These are phyloP conservation scores for Hemithea aestivaria DNA, from an alignment of 2,888 invertebrate species.

Conservation along the genomic window DNA sequence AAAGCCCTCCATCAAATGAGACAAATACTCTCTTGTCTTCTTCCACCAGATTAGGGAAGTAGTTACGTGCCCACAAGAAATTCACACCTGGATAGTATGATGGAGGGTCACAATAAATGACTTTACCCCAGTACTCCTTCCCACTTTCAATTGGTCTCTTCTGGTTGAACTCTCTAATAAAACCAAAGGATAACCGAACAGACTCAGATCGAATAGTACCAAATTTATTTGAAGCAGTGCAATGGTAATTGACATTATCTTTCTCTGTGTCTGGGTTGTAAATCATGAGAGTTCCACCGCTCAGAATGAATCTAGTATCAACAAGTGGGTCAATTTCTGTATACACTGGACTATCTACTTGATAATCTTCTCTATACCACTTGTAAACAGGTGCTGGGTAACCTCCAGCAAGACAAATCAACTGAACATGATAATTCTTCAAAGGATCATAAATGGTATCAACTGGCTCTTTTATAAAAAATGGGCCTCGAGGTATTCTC, in stretches of 20 bases:
- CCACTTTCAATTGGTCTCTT: slow-evolving; percentile 91
- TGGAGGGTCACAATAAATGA: slow-evolving; percentile 94
- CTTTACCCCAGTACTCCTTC: slow-evolving; percentile 96
- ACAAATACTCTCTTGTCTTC: slow-evolving; percentile 96
- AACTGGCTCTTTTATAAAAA: slow-evolving; percentile 90
- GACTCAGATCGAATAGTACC: slow-evolving; percentile 94
- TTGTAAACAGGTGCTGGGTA: slow-evolving; percentile 93
- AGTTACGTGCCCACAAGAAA: slow-evolving; percentile 94
- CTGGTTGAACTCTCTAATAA: slow-evolving; percentile 93
- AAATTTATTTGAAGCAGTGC: slow-evolving; percentile 92
- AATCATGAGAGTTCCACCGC: slow-evolving; percentile 95
- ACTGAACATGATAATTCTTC: slow-evolving; percentile 85
- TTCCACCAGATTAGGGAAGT: slow-evolving; percentile 94
- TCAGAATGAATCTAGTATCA: slow-evolving; percentile 88
- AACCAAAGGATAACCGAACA: slow-evolving; percentile 92
- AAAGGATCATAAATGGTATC: slow-evolving; percentile 91
- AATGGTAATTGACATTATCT: slow-evolving; percentile 94
- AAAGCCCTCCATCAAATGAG: slow-evolving; percentile 94
- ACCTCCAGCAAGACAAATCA: slow-evolving; percentile 91
- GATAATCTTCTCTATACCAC: slow-evolving; percentile 94
- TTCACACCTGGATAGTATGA: slow-evolving; percentile 93
- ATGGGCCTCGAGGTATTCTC: slow-evolving; percentile 92
- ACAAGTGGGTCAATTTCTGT: slow-evolving; percentile 87
- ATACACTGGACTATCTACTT: slow-evolving; percentile 86
- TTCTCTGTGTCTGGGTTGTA: slow-evolving; percentile 88